Conservation (phyloP, 2,113 vertebrate species). For the Sialia sialis region DNA sequence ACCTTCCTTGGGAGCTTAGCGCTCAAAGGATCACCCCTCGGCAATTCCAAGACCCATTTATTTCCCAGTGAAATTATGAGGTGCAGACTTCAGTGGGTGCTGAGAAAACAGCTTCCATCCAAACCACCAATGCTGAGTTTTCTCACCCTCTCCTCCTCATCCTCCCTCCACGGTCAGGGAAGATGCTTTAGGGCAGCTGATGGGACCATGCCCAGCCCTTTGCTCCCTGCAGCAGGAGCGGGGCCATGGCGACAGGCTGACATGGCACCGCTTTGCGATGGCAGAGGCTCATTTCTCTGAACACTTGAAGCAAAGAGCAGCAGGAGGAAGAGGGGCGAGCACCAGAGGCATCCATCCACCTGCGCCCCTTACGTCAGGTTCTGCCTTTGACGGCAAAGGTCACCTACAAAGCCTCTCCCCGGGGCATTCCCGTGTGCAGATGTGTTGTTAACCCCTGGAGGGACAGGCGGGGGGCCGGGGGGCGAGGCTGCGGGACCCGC, state of each 20-base stretch:
- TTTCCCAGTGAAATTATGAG: background rate
- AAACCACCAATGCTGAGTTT: no score
- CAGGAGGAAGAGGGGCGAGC: background rate
- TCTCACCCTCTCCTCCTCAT: background rate
- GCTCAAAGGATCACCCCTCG: background rate
- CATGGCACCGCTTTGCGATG: fast-evolving
- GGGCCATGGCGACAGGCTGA: fast-evolving
- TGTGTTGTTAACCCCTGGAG: background rate
- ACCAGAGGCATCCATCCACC: fast-evolving
- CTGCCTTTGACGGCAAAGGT: background rate
- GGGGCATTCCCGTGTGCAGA: fast-evolving
- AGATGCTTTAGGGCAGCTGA: background rate
- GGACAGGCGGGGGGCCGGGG: background rate
- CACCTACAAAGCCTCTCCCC: fast-evolving
- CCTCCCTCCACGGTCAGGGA: background rate
- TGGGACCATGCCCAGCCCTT: fast-evolving
- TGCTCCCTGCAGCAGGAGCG: fast-evolving
- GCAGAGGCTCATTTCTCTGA: background rate
- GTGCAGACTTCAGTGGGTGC: background rate
- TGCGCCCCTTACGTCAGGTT: background rate
- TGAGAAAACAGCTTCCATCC: background rate
- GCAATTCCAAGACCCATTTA: background rate
- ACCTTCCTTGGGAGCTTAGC: background rate
- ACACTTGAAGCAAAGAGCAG: no score
- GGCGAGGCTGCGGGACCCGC: no score